Base-by-base conservation (phyloP, 2,797 vertebrate species). In the Periparus ater region DNA sequence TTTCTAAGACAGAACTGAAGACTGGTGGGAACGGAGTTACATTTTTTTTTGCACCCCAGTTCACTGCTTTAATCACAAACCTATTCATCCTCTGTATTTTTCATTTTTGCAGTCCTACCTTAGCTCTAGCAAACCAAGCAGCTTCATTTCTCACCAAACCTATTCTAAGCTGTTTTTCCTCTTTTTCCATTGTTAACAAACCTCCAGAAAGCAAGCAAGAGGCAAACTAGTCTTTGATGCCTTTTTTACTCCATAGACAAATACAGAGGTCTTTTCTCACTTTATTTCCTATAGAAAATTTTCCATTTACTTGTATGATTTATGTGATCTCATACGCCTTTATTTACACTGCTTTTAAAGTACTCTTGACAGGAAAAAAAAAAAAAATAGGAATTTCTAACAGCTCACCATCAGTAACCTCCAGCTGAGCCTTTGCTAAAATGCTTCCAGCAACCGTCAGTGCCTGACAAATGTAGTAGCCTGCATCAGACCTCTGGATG, bases 391-490 rank as follows among this genome's bases (percentile, higher is more conserved):
- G 50, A 78, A 85, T 86, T 84, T 91, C 67, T 68, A 73, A 82
- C 78, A 95, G 95, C 99, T 98, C 97, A 99, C 99, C 99, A 97
- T 99, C 99, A 97, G 99, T 99, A 98, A 99, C 99, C 98, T 99
- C 99, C 98, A 99, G 98, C 97, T 99, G 99, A 95, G 99, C 99
- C 96, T 99, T 99, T 97, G 99, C 99, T 93, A 99, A 98, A 96
- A 99, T 99, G 96, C 99, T 99, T 96, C 99, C 99, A 63, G 99
- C 99, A 93, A 99, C 99, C 5, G 99, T 99, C 94, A 99, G 98
- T 8, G 99, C 99, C 97, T 99, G 99, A 98, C 99, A 99, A 97
- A 99, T 99, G 96, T 99, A 99, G 97, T 99, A 99, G 68, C 99
- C 99, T 2, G 98, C 98, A 67, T 99, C 99, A 47, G 98, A 97